phyloP scores from a whole-genome alignment of 1,140 invertebrate species.

The Hylaeus volcanicus region DNA sequence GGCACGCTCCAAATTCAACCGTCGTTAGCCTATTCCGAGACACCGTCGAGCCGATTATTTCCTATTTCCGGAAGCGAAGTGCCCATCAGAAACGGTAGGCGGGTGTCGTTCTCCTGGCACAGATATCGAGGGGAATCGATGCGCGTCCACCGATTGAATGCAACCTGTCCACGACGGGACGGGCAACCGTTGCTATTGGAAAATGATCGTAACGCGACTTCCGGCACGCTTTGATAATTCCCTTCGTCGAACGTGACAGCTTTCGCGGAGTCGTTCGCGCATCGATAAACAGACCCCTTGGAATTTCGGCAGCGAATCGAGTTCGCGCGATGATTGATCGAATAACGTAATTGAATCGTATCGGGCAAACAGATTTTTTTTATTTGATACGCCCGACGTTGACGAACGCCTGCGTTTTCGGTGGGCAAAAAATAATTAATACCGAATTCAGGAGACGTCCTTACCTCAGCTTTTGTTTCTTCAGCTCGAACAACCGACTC shows the following conservation, averaged over 20 bases:
- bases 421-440: no score
- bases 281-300: conserved; percentile 8
- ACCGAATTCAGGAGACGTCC: no score
- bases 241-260: not conserved
- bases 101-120: conserved; percentile 11
- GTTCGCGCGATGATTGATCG: conserved; percentile 2
- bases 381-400: no score
- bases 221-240: conserved; percentile 30
- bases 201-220: conserved; percentile 43
- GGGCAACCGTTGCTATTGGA: conserved; percentile 22
- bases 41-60: conserved; percentile 27
- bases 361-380: no score
- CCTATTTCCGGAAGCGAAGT: conserved; percentile 43
- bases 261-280: not conserved
- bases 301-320: not conserved
- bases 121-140: conserved; percentile 28
- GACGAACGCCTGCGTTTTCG: no score
- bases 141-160: not conserved
- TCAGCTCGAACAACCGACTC: not conserved
- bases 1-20: conserved; percentile 21
- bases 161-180: not conserved
- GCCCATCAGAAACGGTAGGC: conserved; percentile 11
- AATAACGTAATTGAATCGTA: not conserved
- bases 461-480: no score
- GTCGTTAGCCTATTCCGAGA: conserved; percentile 17